phyloP scores from a whole-genome alignment of 2,113 vertebrate species.

The Stictonetta naevosa region DNA sequence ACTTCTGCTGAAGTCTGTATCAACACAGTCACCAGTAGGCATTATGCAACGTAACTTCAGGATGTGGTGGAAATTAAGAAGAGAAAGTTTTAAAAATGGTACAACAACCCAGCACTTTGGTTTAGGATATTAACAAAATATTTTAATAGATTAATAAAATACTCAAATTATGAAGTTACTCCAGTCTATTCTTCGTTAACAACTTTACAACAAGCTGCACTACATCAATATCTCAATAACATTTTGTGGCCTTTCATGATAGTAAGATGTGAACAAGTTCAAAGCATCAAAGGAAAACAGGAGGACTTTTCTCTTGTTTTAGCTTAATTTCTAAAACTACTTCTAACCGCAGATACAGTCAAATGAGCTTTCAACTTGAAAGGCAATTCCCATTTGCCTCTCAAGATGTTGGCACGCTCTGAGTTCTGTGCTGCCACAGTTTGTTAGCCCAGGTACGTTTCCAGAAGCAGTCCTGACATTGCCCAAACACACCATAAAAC shows the following conservation, averaged over 20 bases:
- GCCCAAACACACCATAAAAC: neutral
- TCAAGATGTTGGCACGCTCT: rapidly evolving
- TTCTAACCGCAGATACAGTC: neutral
- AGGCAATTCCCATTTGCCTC: neutral
- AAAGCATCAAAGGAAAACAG: neutral
- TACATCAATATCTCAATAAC: neutral
- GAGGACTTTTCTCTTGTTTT: neutral
- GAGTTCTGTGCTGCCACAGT: neutral
- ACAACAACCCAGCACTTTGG: neutral
- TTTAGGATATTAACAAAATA: neutral
- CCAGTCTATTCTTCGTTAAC: neutral
- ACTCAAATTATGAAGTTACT: neutral
- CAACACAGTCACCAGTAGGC: neutral
- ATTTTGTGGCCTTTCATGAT: neutral
- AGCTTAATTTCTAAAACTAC: neutral
- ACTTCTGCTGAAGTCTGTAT: neutral
- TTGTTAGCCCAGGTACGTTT: neutral
- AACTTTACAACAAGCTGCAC: neutral
- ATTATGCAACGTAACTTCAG: rapidly evolving
- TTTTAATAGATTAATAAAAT: neutral
- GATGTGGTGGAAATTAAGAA: neutral
- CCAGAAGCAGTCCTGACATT: neutral
- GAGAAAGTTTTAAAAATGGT: neutral
- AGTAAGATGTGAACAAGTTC: neutral
- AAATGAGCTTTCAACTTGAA: neutral